Evolutionary conservation across 2,113 vertebrate species (phyloP), one percentile per base, ranked within the genome.

Genomic region (Perca flavescens): DNA sequence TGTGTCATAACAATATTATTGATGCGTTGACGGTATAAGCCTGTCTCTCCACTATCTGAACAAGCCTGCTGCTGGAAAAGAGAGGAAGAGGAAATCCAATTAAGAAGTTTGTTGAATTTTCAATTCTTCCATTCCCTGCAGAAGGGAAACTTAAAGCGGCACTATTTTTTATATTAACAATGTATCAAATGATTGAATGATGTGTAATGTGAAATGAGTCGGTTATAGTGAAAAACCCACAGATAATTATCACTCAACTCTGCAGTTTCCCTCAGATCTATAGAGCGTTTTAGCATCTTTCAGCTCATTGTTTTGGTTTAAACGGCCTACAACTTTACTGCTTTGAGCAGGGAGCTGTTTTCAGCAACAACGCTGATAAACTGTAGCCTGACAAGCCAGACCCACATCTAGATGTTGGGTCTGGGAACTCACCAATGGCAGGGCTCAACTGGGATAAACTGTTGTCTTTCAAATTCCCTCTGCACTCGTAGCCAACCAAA

Each of bases 21-120:
- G 90, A 91, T 89, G 90, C 89, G 57, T 81, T 84, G 78, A 86
- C 77, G 79, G 89, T 85, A 53, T 93, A 93, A 94, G 92, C 87
- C 90, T 82, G 83, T 70, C 82, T 77, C 69, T 74, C 71, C 85
- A 68, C 76, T 74, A 57, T 81, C 86, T 74, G 82, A 90, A 87
- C 86, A 78, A 88, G 88, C 81, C 50, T 74, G 36, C 77, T 79
- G 78, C 74, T 83, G 75, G 70, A 88, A 73, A 78, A 87, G 70
- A 85, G 84, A 87, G 83, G 64, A 71, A 66, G 54, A 80, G 57
- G 69, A 80, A 86, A 86, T 77, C 74, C 82, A 83, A 60, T 76
- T 83, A 40, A 68, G 72, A 83, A 79, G 58, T 89, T 84, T 88
- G 84, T 84, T 62, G 50, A 69, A 77, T 82, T 80, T 74, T 74